Conservation (phyloP, 2,888 invertebrate genomes). For the Caenorhabditis wallacei region DNA sequence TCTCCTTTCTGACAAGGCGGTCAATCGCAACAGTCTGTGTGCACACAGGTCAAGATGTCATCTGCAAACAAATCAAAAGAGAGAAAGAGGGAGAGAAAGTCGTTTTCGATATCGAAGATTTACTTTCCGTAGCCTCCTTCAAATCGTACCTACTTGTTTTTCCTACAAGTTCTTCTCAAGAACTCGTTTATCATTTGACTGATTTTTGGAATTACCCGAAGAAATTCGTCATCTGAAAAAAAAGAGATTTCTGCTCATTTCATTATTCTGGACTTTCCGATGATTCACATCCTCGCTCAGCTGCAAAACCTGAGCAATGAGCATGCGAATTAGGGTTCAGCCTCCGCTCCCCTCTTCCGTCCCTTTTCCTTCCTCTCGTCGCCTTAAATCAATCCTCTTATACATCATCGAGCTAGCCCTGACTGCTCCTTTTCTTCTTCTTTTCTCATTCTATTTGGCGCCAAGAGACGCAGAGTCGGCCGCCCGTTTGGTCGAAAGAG, state of each 20-base stretch:
- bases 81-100: no score
- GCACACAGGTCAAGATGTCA: slow-evolving; percentile 25
- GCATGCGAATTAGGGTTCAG: not conserved
- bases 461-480: slow-evolving; percentile 23
- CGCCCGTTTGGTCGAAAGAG: slow-evolving; percentile 14
- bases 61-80: slow-evolving; percentile 8
- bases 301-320: not conserved
- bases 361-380: not conserved
- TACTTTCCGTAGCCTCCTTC: not conserved
- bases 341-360: not conserved
- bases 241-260: not conserved
- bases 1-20: slow-evolving; percentile 7
- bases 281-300: not conserved
- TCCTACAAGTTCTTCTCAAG: no score
- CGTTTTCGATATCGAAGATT: not conserved
- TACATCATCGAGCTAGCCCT: not conserved
- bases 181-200: no score
- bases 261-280: not conserved
- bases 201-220: no score
- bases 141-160: no score
- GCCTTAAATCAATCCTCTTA: slow-evolving; percentile 1
- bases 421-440: not conserved
- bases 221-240: not conserved
- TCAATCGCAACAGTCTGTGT: slow-evolving; percentile 23
- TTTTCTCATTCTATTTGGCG: not conserved